phyloP scores from a whole-genome alignment of 2,797 vertebrate species.

The Pempheris klunzingeri region DNA sequence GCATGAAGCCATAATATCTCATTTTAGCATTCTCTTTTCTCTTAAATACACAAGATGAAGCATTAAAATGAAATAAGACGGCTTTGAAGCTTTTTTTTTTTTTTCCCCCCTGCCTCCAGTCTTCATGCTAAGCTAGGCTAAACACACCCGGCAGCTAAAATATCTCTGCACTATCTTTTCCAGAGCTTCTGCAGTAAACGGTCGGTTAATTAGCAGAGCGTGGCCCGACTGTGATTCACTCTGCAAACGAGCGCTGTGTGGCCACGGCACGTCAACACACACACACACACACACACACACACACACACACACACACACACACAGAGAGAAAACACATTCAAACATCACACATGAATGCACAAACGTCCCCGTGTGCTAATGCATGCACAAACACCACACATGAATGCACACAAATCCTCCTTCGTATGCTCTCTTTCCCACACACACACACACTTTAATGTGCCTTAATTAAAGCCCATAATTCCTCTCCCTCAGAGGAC shows the following conservation, averaged over 20 bases:
- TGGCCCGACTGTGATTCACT: slow-evolving; percentile 9
- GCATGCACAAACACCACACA: slow-evolving; percentile 22
- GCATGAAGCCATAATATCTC: not conserved
- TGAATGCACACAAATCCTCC: slow-evolving; percentile 3
- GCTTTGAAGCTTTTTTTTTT: not conserved
- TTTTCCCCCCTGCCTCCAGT: not conserved
- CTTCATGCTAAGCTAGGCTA: too few relatives aligned
- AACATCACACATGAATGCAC: slow-evolving; percentile 30
- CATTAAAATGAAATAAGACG: too few relatives aligned
- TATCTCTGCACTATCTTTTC: too few relatives aligned
- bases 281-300: too few relatives aligned
- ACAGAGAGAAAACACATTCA: not conserved
- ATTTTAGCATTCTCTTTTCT: not conserved
- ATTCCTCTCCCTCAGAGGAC: slow-evolving; percentile 65
- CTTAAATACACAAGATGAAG: not conserved
- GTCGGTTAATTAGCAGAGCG: not conserved
- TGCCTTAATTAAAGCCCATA: slow-evolving; percentile 74
- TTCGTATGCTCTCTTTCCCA: not conserved
- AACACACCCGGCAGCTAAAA: not conserved
- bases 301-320: slow-evolving; percentile 21
- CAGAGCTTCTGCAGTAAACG: too few relatives aligned
- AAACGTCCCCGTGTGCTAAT: slow-evolving; percentile 1
- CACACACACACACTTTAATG: slow-evolving; percentile 38
- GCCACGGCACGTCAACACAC: too few relatives aligned
- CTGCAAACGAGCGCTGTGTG: not conserved